Evolutionary conservation across 2,797 vertebrate genomes (phyloP).

Genomic region (Parotocinclus haroldoi): DNA sequence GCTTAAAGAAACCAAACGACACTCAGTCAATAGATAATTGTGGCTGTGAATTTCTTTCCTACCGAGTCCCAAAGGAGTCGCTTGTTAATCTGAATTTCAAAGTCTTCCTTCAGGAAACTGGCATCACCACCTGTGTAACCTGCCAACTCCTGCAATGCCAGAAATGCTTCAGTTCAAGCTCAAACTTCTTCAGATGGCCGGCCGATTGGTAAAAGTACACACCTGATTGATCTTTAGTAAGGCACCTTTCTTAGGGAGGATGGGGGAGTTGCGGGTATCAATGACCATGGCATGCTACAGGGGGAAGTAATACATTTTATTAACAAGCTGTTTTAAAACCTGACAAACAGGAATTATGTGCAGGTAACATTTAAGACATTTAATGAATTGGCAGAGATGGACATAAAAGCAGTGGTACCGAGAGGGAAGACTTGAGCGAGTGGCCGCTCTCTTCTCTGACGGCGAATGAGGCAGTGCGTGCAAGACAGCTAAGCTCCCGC

Average conservation of each 20-base stretch:
- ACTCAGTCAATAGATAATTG: background rate
- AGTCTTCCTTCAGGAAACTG: conserved; percentile 92
- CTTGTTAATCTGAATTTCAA: conserved; percentile 91
- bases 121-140: conserved; percentile 93
- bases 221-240: conserved; percentile 97
- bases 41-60: conserved; percentile 49
- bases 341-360: background rate
- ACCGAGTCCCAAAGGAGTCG: conserved; percentile 86
- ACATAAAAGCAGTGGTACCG: conserved; percentile 64
- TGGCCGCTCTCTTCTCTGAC: conserved; percentile 93
- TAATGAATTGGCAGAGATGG: background rate
- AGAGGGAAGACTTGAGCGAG: conserved; percentile 92
- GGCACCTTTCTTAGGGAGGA: conserved; percentile 85
- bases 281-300: conserved; percentile 91
- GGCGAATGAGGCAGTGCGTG: conserved; percentile 88
- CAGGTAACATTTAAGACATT: background rate
- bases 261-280: conserved; percentile 90
- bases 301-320: conserved; percentile 1
- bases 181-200: background rate
- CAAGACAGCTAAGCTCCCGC: conserved; percentile 91
- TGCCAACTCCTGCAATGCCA: conserved; percentile 81
- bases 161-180: background rate
- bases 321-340: background rate
- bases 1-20: too few species aligned
- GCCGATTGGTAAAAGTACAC: background rate